phyloP scores from a whole-genome alignment of 2,888 invertebrate genomes.

The Microctonus brassicae region DNA sequence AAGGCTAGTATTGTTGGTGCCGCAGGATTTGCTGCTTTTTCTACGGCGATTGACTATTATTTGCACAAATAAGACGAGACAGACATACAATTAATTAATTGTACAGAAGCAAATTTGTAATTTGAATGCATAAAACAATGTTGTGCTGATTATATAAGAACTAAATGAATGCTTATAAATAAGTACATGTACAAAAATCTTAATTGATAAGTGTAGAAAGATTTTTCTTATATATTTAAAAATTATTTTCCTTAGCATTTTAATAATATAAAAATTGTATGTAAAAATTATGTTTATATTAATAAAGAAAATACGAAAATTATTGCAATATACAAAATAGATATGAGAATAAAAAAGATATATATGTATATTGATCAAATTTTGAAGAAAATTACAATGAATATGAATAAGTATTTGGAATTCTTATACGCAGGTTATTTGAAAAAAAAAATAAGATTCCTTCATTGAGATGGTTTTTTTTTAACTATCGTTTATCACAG shows the following conservation, averaged over 20 bases:
- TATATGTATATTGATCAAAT: constrained; percentile 29
- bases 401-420: constrained; percentile 34
- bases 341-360: constrained; percentile 32
- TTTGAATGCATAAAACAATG: constrained; percentile 7
- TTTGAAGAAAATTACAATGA: constrained; percentile 33
- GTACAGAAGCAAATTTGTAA: constrained; percentile 13
- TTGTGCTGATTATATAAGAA: constrained; percentile 2
- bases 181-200: constrained; percentile 47
- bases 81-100: constrained; percentile 34
- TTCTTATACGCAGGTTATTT: background rate
- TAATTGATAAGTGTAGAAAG: constrained; percentile 20
- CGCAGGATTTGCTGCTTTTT: constrained; percentile 97
- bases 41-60: constrained; percentile 96
- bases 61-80: constrained; percentile 74
- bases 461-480: constrained; percentile 29
- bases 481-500: constrained; percentile 48
- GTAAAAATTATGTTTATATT: background rate
- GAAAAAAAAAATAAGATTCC: constrained; percentile 9
- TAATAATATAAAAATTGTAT: background rate
- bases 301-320: background rate
- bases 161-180: constrained; percentile 50
- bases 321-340: constrained; percentile 19
- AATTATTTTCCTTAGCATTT: background rate
- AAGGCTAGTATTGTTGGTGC: constrained; percentile 95
- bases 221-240: constrained; percentile 3